phyloP scores from a whole-genome alignment of 2,888 invertebrate genomes.

The Schizaphis graminum region DNA sequence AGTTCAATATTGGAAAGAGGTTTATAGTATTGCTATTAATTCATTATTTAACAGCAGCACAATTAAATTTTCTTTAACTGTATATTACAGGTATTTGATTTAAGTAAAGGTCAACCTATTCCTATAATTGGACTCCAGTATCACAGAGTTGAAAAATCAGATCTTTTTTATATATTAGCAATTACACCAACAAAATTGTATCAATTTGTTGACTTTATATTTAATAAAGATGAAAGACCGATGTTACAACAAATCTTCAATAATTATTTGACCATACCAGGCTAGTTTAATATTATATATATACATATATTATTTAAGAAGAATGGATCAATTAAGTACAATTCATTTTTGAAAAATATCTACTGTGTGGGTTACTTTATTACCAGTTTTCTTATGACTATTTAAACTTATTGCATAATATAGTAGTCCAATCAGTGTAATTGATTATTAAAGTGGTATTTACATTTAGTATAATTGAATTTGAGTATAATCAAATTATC shows the following conservation, averaged over 20 bases:
- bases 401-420: neutral
- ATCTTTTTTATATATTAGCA: constrained; percentile 85
- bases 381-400: neutral
- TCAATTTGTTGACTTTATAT: constrained; percentile 84
- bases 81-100: constrained; percentile 82
- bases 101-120: constrained; percentile 82
- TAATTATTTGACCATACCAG: constrained; percentile 80
- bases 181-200: constrained; percentile 88
- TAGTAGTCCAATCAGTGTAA: neutral
- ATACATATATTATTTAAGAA: neutral
- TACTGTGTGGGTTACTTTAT: neutral
- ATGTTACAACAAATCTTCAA: constrained; percentile 85
- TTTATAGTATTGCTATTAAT: constrained; percentile 70
- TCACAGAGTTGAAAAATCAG: constrained; percentile 80
- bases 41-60: constrained; percentile 62
- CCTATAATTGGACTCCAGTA: constrained; percentile 92
- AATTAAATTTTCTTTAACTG: constrained; percentile 45
- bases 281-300: constrained; percentile 59
- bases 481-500: neutral
- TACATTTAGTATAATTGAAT: constrained; percentile 4
- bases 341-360: neutral
- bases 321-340: neutral
- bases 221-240: constrained; percentile 83
- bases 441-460: neutral
- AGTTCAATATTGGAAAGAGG: constrained; percentile 90